Base-by-base conservation (phyloP, 2,888 invertebrate species). In the Caenorhabditis sp. region DNA sequence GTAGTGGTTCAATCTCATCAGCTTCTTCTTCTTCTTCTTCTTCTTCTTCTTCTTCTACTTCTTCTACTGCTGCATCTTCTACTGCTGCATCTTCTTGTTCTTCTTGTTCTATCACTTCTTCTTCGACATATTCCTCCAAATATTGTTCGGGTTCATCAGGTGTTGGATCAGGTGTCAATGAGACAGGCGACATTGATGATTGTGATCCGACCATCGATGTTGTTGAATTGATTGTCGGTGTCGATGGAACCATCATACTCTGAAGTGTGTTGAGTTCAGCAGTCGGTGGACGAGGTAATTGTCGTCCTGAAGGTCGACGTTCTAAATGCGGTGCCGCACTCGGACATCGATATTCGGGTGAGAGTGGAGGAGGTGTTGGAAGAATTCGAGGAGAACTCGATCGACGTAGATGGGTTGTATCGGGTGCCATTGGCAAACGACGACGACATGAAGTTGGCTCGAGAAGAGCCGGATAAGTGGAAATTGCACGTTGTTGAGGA, bases 291-390 rank as follows among this genome's bases (percentile, higher is more conserved):
- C 75, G 31, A n/a, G 79, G 79, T 24, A 79, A 61, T 50, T 72
- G 67, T 58, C 79, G 21, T 21, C 80, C 80, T 0, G 80, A 80
- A 0, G 80, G 75, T 37, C 80, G 49, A 23, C 80, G 62, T 37
- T 81, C 81, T 27, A 81, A 53, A 50, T 69, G 55, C 23, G 67
- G 65, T 1, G 68, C 63, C 2, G 81, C 73, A 24, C 74, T 76
- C 12, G 81, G 77, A 54, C 76, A 74, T 12, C 77, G 58, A 61
- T 77, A 76, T 58, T 81, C 81, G 12, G 81, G 81, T 51, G 81
- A 81, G 4, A 77, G 54, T 3, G 83, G 83, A 12, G 84, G 84
- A 10, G 84, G 84, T 1, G 83, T 82, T 0, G 84, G 84, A 24
- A 84, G 71, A 51, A 83, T 80, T 24, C 84, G 65, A 0, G 84